These are phyloP conservation scores for Panagrolaimus sp. DNA, from an alignment of 1,140 invertebrate genomes.

Conservation along the genomic window DNA sequence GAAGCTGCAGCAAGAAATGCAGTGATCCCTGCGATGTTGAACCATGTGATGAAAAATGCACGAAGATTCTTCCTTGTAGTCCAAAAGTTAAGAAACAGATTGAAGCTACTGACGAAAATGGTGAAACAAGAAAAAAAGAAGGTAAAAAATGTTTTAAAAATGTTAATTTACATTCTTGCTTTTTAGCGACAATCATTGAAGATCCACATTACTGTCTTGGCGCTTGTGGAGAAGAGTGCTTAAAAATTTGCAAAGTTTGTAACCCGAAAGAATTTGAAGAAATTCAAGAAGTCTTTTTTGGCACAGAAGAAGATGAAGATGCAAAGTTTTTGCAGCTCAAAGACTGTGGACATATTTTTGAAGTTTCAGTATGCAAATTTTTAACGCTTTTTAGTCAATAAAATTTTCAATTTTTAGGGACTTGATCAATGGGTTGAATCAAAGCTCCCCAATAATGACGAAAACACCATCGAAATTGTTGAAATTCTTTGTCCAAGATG, in stretches of 20 bases:
- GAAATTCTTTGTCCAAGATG: conserved; percentile 16
- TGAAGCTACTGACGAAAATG: not conserved
- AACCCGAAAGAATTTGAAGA: conserved; percentile 30
- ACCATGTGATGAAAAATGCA: conserved; percentile 26
- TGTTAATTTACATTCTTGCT: not conserved
- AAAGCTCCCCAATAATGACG: too few species aligned
- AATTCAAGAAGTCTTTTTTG: conserved; percentile 59
- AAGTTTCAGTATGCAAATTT: too few species aligned
- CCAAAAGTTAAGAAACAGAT: not conserved
- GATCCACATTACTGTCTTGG: conserved; percentile 34
- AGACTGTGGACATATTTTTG: conserved; percentile 43
- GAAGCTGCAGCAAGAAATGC: conserved; percentile 19
- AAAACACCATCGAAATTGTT: conserved; percentile 6
- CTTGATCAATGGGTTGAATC: too few species aligned
- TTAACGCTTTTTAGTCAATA: conserved; percentile 36
- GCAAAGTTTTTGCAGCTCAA: conserved; percentile 42
- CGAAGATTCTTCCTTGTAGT: conserved; percentile 20
- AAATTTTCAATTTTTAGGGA: not conserved
- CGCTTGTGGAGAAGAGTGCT: conserved; percentile 58
- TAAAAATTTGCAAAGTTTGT: conserved; percentile 39
- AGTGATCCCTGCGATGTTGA: conserved; percentile 21
- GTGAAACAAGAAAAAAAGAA: not conserved
- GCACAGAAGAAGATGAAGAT: conserved; percentile 58
- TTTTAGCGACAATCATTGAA: not conserved
- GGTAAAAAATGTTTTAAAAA: not conserved